Percentiles rank a stretch among this genome's conserved stretches.
Evolutionary conservation across 2,113 vertebrate species (phyloP).

Genomic region (Lepus timidus): DNA sequence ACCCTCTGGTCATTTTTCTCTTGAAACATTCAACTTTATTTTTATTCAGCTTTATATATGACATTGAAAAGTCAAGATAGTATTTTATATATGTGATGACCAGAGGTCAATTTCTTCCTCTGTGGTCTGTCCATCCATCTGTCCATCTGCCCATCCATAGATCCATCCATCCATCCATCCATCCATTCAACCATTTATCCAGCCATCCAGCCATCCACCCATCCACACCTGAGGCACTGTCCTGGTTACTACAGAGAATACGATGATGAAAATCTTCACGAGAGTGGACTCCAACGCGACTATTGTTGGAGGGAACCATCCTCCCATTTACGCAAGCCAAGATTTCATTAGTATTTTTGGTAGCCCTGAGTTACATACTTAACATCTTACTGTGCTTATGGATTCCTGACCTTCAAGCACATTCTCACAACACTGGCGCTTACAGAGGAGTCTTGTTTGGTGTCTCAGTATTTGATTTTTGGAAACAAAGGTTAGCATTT

Average conservation of each 20-base stretch:
- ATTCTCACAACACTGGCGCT: not conserved
- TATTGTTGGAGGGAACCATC: not conserved
- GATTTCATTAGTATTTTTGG: constrained; percentile 11
- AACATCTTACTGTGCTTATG: not conserved
- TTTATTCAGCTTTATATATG: not conserved
- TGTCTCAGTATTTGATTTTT: constrained; percentile 35
- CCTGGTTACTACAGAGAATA: not conserved
- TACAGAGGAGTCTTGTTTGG: not conserved
- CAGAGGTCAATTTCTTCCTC: not conserved
- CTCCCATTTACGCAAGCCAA: not conserved
- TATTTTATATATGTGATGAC: not conserved
- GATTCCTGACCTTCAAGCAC: not conserved
- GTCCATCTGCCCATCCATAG: not conserved
- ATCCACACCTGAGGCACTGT: not conserved
- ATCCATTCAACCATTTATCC: not conserved
- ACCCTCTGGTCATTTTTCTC: not conserved
- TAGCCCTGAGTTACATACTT: not conserved
- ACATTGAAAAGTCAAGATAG: not conserved
- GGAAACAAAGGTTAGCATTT: constrained; percentile 16
- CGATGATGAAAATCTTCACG: not conserved
- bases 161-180: not conserved
- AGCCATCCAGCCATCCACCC: too few relatives aligned
- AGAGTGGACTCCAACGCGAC: not conserved
- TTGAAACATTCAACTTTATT: constrained; percentile 8
- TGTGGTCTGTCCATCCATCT: not conserved